Evolutionary conservation across 2,113 vertebrate genomes (phyloP).

Genomic region (Antechinus stuartii): DNA sequence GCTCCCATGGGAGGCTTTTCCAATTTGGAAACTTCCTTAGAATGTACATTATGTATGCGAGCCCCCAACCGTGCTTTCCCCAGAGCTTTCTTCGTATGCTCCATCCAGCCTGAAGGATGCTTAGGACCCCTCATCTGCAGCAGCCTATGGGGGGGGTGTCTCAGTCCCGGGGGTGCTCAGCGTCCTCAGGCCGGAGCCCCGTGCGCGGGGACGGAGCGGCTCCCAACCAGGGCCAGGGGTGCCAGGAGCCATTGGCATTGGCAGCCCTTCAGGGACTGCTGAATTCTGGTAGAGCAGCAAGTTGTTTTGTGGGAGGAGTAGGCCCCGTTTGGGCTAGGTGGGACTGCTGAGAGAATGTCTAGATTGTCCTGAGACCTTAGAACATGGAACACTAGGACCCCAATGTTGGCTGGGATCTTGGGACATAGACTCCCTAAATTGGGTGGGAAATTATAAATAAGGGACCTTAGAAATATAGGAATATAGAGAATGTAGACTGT

Average conservation of each 20-base stretch:
- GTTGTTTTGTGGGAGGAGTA: neutral
- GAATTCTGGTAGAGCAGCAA: neutral
- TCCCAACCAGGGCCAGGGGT: neutral
- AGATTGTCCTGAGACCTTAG: neutral
- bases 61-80: neutral
- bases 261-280: neutral
- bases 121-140: neutral
- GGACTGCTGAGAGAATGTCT: neutral
- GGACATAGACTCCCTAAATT: neutral
- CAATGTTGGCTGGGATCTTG: neutral
- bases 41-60: neutral
- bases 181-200: neutral
- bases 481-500: neutral
- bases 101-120: neutral
- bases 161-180: neutral
- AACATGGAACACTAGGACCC: neutral
- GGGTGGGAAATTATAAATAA: neutral
- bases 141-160: neutral
- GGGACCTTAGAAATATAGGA: neutral
- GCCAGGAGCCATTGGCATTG: too few species aligned
- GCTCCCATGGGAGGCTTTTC: neutral
- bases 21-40: neutral
- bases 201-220: too few species aligned
- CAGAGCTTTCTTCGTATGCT: neutral
- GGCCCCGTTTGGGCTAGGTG: too few species aligned